Base-by-base conservation (phyloP, 1,140 invertebrate genomes). In the Panagrolaimus sp. region DNA sequence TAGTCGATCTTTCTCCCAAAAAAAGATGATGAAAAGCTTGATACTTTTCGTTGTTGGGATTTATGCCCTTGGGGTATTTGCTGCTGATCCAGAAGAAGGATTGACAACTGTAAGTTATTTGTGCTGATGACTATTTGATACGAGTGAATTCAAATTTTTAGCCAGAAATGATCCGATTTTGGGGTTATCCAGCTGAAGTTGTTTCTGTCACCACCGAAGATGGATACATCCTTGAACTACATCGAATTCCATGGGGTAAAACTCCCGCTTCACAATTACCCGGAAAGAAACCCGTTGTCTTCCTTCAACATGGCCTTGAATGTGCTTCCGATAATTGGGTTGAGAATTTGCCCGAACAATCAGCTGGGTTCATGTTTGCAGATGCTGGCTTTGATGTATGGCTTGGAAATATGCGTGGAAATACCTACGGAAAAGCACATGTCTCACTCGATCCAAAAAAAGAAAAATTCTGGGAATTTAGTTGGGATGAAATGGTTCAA, bases 311-410 rank as follows among this genome's bases (percentile, higher is more conserved):
- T 81, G 91, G 90, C 0, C 83, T 91, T 9, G 82, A 91, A 0
- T 88, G 46, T 11, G 51, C 51, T 57, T 90, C 90, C 0, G 87
- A 88, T 0, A 89, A 90, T 78, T 92, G 88, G 87, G 85, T 71
- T 14, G 51, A 27, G 9, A 71, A 71, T 61, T 46, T 71, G n/a
- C 70, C 70, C 2, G 16, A 63, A 5, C 42, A 71, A 71, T 71
- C 70, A 1, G 70, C 70, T 0, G 66, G 79, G 5, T 90, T 88
- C 72, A 71, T 86, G 9, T 83, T 89, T 25, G 85, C 87, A 0
- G 86, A 88, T 66, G 75, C 82, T 67, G 89, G 89, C 23, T 91
- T 88, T 72, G 90, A 91, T 77, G 89, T 91, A 0, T 90, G 89
- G 89, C 73, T 89, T 71, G 85, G 87, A 7, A 91, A 90, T 76